phyloP scores from a whole-genome alignment of 2,888 invertebrate genomes.

The Chrysotoxum bicinctum region DNA sequence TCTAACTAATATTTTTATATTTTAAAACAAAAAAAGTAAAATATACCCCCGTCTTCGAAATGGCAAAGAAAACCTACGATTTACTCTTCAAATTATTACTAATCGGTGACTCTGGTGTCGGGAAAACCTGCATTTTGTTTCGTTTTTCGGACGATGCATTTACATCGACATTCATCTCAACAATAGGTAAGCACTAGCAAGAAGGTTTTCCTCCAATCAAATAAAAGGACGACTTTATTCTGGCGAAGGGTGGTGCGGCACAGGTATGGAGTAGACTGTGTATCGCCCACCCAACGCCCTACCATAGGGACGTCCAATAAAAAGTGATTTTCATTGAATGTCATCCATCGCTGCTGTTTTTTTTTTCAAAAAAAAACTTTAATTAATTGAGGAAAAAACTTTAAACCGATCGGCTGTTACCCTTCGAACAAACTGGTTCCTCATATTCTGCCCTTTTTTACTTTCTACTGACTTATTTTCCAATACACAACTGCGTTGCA shows the following conservation, averaged over 20 bases:
- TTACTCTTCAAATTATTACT: conserved; percentile 94
- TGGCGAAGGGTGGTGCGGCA: conserved; percentile 15
- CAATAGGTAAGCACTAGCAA: conserved; percentile 89
- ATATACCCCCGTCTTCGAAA: conserved; percentile 80
- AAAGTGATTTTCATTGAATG: neutral
- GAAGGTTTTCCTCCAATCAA: neutral
- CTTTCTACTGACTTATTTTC: conserved; percentile 10
- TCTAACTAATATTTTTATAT: conserved; percentile 28
- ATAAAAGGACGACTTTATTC: conserved; percentile 50
- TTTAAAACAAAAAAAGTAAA: conserved; percentile 13
- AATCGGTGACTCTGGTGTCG: conserved; percentile 97
- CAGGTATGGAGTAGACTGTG: conserved; percentile 36
- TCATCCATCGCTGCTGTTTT: neutral
- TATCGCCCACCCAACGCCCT: conserved; percentile 51
- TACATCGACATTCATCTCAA: conserved; percentile 97
- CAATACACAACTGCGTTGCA: conserved; percentile 6
- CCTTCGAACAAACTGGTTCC: conserved; percentile 46
- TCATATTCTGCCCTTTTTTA: conserved; percentile 26
- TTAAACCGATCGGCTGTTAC: conserved; percentile 9
- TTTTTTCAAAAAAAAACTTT: neutral
- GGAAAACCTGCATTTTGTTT: conserved; percentile 96
- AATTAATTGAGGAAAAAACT: neutral
- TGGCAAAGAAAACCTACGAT: conserved; percentile 98
- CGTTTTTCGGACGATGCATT: conserved; percentile 97
- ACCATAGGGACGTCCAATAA: neutral